Base-by-base conservation (phyloP, 2,113 vertebrate species). In the Synchiropus splendidus region DNA sequence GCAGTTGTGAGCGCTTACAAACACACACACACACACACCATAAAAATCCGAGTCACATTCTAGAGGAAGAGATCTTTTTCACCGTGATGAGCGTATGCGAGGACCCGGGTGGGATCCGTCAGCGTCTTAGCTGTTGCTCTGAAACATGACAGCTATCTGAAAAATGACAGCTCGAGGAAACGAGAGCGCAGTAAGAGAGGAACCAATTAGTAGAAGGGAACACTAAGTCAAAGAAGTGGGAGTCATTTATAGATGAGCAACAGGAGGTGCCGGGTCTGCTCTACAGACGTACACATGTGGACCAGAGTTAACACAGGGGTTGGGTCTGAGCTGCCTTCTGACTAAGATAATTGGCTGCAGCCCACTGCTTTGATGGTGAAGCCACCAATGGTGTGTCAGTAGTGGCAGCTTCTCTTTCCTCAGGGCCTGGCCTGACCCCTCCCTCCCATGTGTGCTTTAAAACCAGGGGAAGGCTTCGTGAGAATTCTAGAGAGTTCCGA, bases 371-470 rank as follows among this genome's bases (percentile, higher is more conserved):
- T n/a, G 2, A 27, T 27, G 8, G 27, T 1, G 13, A 49, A 47
- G 18, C 32, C 38, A 45, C 54, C 77, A 69, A 79, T 74, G 51
- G 55, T 51, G 44, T 18, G 18, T 21, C 34, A 39, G n/a, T 2
- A 15, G 45, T 47, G 1, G 37, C 18, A 6, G 30, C 32, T 47
- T 36, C 41, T 33, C 16, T 47, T 49, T 35, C 6, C n/a, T 30
- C 3, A 46, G 27, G 34, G n/a, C 34, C 31, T 5, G 12, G 1
- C 13, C 6, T 18, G 21, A 51, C 41, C 45, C 58, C 77, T 37
- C 73, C 77, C 65, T 61, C 55, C 13, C 9, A 27, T 0, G 6
- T 34, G 18, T 41, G 44, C 15, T 64, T 68, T 75, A 77, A 60
- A 75, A 42, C 10, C 39, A 61, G 59, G n/a, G n/a, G n/a, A n/a